Evolutionary conservation across 2,113 vertebrate species (phyloP), one percentile per base, ranked within the genome.

Genomic region (Martes martes): DNA sequence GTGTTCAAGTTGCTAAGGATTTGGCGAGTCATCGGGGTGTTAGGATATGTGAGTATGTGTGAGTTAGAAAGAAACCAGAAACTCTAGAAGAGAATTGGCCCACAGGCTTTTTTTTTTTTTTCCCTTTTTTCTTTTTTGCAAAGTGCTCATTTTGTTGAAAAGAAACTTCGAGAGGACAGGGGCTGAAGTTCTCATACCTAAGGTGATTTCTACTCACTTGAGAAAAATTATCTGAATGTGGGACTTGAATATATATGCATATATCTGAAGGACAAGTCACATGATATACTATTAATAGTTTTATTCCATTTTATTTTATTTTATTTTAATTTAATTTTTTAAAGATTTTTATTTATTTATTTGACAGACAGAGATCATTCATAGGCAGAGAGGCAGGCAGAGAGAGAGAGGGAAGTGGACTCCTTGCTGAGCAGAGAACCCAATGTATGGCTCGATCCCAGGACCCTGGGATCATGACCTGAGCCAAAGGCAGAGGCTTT

Each of bases 71-170:
- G 18, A 87, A 96, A 94, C 4, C 31, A 87, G 79, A 94, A 96
- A 71, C 1, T 94, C 19, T 28, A 63, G 82, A 69, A 92, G 65
- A 78, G 21, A 73, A 19, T 23, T 59, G 61, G 19, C 36, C 10
- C 31, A 42, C 18, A 83, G 23, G 13, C 73, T 76, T 8, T 28
- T 24, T 45, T 24, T 42, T 39, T 45, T 15, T 73, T 3, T 59
- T 42, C 39, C 47, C 47, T 47, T 55, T 55, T 78, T 7, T 15
- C 2, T 28, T 71, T 90, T 83, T 78, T 7, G 33, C 24, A 55
- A 93, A 69, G 26, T 78, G 26, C 16, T 89, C 31, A 50, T 82
- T 90, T 96, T 94, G 21, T 69, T 94, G 73, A 93, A 59, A 94
- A 93, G 57, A 83, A 63, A 61, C 33, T 59, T 98, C 39, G 18